Conservation (phyloP, 2,888 invertebrate genomes). For the Zootermopsis nevadensis region DNA sequence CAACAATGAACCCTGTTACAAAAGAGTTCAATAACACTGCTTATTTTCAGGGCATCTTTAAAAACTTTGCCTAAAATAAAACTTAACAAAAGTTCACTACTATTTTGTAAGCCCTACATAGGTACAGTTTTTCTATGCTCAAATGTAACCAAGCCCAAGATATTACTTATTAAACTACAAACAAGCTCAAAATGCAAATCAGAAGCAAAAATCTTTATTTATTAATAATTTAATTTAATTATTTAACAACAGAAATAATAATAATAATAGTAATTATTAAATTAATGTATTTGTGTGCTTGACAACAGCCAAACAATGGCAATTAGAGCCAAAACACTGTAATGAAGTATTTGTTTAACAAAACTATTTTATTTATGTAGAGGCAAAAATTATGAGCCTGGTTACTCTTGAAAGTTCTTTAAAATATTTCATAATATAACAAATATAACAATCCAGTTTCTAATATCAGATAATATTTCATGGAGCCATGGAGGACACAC, state of each 20-base stretch:
- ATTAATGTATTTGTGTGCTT: no score
- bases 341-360: neutral
- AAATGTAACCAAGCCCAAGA: constrained; percentile 23
- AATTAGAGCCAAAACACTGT: no score
- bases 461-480: neutral
- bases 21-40: neutral
- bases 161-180: constrained; percentile 1
- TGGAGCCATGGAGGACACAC: neutral
- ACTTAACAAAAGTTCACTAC: constrained; percentile 22
- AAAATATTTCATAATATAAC: neutral
- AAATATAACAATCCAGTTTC: neutral
- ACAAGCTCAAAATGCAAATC: neutral
- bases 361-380: neutral
- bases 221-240: no score
- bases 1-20: constrained; percentile 14
- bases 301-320: no score
- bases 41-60: constrained; percentile 24
- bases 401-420: neutral
- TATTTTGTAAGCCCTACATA: constrained; percentile 30
- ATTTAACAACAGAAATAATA: no score
- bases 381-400: constrained; percentile 16
- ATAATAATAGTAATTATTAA: no score
- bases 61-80: constrained; percentile 22
- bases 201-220: constrained; percentile 14
- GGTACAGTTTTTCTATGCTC: neutral